Base-by-base conservation (phyloP, 2,797 vertebrate genomes). In the Hipposideros larvatus region DNA sequence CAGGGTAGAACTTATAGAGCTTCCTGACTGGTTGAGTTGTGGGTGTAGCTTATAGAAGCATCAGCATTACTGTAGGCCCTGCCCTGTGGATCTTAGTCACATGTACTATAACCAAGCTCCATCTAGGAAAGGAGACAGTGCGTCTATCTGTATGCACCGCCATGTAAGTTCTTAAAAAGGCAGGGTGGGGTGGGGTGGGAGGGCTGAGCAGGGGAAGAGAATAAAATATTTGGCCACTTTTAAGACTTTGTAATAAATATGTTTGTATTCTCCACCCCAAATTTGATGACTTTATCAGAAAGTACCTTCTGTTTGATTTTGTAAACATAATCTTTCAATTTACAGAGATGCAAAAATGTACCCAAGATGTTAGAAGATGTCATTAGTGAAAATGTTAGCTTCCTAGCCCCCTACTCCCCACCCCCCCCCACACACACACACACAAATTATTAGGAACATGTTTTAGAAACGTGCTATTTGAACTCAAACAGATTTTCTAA, bases 361-460 rank as follows among this genome's bases (percentile, higher is more conserved):
- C 16, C 66, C 68, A 91, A 85, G 41, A 75, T 79, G 13, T 88
- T 87, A 82, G 15, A 83, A 74, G 66, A 78, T 65, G n/a, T 75
- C 51, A 46, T 79, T 59, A 85, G 8, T 79, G 61, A 96, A 96
- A 91, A 90, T 26, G 5, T 96, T 75, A 87, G 65, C 26, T 94
- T 79, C 75, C 48, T 66, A 83, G 53, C 15, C 18, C 26, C 22
- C 24, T 63, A 70, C 26, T 37, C 37, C 37, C 37, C 37, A 3
- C 37, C 37, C 37, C 37, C 37, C 37, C 37, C 31, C 34, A 55
- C 13, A 15, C 31, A 63, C 28, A 21, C 9, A 43, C 9, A 28
- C 18, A 31, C 11, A 31, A 85, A 87, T 37, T 71, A 53, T 46
- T 31, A 34, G 89, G 89, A 83, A 82, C 13, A 19, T 51, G 9